Conservation (phyloP, 2,888 invertebrate species). For the Nephrocerus scutellatus region DNA sequence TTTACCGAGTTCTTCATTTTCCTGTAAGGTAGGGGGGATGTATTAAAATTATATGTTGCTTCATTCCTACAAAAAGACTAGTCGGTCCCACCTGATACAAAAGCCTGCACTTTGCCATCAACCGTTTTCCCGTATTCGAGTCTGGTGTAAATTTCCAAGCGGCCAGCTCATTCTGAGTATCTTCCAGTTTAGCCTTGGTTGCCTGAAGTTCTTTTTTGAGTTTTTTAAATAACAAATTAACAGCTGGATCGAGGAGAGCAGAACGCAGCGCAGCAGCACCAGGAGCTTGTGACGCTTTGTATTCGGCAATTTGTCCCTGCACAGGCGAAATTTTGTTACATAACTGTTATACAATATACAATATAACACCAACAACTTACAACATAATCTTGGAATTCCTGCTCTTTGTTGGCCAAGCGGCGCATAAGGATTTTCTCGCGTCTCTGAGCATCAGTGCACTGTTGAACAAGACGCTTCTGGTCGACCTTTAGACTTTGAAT, state of each 20-base stretch:
- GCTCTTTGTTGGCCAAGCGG: constrained; percentile 89
- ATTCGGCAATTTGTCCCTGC: constrained; percentile 87
- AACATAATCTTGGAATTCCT: constrained; percentile 93
- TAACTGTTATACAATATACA: not conserved
- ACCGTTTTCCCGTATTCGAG: constrained; percentile 93
- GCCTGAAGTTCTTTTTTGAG: constrained; percentile 84
- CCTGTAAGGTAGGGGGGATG: constrained; percentile 41
- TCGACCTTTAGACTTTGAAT: constrained; percentile 53
- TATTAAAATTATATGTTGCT: not conserved
- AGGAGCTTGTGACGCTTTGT: constrained; percentile 83
- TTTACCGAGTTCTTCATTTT: constrained; percentile 95
- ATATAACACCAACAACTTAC: constrained; percentile 54
- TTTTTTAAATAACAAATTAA: constrained; percentile 86
- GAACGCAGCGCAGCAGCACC: constrained; percentile 67
- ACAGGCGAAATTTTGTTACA: too few relatives aligned
- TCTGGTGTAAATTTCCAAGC: constrained; percentile 99
- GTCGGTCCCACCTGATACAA: constrained; percentile 60
- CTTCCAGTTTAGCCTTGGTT: constrained; percentile 85
- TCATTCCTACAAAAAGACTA: not conserved
- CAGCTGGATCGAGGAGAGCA: constrained; percentile 88
- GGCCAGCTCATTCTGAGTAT: constrained; percentile 93
- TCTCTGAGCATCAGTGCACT: constrained; percentile 78
- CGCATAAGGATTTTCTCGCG: constrained; percentile 89
- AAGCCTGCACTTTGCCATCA: constrained; percentile 95
- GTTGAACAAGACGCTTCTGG: constrained; percentile 72